These are phyloP conservation scores for Tetrapedia diversipes DNA, from an alignment of 2,888 invertebrate genomes.

Conservation along the genomic window DNA sequence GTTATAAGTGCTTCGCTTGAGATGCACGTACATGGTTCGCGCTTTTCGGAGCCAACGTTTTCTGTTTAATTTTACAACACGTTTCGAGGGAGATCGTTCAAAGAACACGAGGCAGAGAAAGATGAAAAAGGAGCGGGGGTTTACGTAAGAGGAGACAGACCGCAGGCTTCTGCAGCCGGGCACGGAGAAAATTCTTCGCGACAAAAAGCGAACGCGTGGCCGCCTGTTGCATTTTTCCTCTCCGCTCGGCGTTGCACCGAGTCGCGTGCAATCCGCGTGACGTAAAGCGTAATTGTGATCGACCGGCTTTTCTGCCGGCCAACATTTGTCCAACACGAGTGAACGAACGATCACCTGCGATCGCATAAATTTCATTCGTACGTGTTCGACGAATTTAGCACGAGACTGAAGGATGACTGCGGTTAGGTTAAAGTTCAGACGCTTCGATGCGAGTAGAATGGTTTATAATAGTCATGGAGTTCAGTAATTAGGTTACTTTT, in stretches of 20 bases:
- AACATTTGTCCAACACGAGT: neutral
- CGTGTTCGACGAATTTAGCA: constrained; percentile 25
- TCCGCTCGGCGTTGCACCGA: constrained; percentile 5
- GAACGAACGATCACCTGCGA: constrained; percentile 6
- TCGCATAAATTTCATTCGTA: constrained; percentile 21
- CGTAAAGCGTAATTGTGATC: constrained; percentile 43
- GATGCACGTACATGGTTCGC: too few species aligned
- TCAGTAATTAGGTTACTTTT: too few species aligned
- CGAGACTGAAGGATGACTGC: neutral
- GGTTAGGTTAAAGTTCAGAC: neutral
- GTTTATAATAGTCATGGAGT: too few species aligned
- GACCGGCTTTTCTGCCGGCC: neutral
- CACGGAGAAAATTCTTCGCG: constrained; percentile 45
- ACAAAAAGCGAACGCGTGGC: constrained; percentile 36
- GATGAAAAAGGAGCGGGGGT: constrained; percentile 24
- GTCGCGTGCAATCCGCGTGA: constrained; percentile 22
- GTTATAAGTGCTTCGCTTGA: too few species aligned
- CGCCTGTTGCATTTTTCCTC: constrained; percentile 40
- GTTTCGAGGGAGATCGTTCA: constrained; percentile 1
- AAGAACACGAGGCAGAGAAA: neutral
- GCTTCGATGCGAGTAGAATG: too few species aligned
- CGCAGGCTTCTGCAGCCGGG: constrained; percentile 12
- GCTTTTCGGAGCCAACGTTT: too few species aligned
- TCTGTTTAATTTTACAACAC: constrained; percentile 9
- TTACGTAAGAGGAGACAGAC: constrained; percentile 40